Evolutionary conservation across 1,140 invertebrate species (phyloP).

Genomic region (Brachionus calyciflorus): DNA sequence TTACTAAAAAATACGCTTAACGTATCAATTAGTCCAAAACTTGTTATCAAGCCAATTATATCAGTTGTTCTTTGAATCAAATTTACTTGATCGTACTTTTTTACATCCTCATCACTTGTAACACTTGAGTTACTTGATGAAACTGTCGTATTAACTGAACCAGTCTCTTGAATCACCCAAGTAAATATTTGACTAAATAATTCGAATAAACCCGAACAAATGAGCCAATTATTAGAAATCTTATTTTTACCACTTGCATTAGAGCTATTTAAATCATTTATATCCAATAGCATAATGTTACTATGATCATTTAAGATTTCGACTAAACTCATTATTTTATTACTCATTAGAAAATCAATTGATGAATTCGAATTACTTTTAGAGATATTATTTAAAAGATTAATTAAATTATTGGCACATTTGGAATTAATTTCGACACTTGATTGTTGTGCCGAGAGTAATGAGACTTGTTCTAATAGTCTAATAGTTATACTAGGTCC

Average conservation of each 20-base stretch:
- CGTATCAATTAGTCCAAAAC: constrained; percentile 69
- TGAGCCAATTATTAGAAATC: constrained; percentile 25
- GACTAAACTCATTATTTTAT: background rate
- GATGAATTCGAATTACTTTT: constrained; percentile 2
- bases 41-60: constrained; percentile 64
- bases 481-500: background rate
- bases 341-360: constrained; percentile 4
- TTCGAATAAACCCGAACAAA: constrained; percentile 10
- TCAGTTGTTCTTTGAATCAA: background rate
- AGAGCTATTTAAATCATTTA: background rate
- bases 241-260: background rate
- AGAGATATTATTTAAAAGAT: background rate
- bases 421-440: constrained; percentile 31
- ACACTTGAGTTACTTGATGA: background rate
- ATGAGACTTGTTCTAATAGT: constrained; percentile 22
- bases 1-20: constrained; percentile 67
- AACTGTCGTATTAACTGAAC: background rate
- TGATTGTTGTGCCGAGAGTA: background rate
- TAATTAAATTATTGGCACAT: constrained; percentile 8
- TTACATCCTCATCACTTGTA: background rate
- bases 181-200: background rate
- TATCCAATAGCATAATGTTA: constrained; percentile 21
- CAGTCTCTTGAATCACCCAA: background rate
- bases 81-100: background rate
- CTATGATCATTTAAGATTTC: constrained; percentile 30